Percentiles rank a stretch among this genome's conserved stretches.
Conservation (phyloP, 2,113 vertebrate species). For the Eulacestoma nigropectus region DNA sequence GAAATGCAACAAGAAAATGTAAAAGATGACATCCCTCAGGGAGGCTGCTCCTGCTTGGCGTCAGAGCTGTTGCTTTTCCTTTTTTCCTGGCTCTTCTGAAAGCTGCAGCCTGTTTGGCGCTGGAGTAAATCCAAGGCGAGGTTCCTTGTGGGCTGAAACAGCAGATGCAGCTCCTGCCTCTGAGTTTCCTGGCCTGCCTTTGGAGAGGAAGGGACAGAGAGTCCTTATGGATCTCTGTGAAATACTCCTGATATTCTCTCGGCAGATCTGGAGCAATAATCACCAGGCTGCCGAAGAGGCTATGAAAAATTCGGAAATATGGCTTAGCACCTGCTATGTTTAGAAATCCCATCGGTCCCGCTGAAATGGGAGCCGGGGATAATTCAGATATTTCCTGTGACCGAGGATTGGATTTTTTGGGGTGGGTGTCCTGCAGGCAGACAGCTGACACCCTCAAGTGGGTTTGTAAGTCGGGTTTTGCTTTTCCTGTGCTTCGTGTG, state of each 20-base stretch:
- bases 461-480: not conserved
- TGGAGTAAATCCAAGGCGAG: not conserved
- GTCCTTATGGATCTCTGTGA: not conserved
- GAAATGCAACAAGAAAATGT: not conserved
- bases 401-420: not conserved
- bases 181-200: not conserved
- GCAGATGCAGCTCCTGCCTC: not conserved
- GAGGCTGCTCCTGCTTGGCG: not conserved
- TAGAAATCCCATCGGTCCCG: not conserved
- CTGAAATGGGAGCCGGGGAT: not conserved
- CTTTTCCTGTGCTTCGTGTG: not conserved
- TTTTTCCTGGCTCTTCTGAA: not conserved
- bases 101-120: not conserved
- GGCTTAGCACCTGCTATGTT: not conserved
- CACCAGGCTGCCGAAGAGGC: not conserved
- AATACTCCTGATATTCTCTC: not conserved
- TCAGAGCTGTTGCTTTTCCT: not conserved
- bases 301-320: not conserved
- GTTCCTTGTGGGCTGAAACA: not conserved
- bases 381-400: not conserved
- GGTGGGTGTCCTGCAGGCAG: not conserved
- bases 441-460: not conserved
- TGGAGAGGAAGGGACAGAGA: not conserved
- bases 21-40: not conserved
- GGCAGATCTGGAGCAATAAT: not conserved